Conservation (phyloP, 2,888 invertebrate species). For the Temnothorax ravouxi region DNA sequence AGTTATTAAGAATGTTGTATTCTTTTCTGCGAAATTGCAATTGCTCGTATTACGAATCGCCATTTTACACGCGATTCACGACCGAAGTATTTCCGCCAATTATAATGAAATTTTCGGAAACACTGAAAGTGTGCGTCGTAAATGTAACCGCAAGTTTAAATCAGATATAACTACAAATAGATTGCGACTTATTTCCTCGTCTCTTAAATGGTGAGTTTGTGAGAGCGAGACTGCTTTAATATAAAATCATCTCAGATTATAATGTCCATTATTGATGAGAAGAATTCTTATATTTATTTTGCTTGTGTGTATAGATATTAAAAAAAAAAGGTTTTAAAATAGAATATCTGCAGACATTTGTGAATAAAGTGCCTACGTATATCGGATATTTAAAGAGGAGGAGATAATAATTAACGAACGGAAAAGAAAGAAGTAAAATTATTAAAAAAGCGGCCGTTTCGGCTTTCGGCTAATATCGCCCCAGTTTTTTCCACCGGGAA, state of each 20-base stretch:
- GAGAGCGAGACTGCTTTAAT: not conserved
- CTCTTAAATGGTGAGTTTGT: not conserved
- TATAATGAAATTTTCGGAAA: slow-evolving; percentile 65
- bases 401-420: not conserved
- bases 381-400: not conserved
- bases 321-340: not conserved
- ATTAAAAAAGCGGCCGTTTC: not conserved
- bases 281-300: slow-evolving; percentile 1
- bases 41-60: not conserved
- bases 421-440: not conserved
- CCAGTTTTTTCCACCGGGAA: slow-evolving; percentile 1
- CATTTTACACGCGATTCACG: slow-evolving; percentile 37
- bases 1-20: not conserved
- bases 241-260: not conserved
- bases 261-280: not conserved
- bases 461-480: not conserved
- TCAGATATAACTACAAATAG: slow-evolving; percentile 26
- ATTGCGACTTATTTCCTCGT: slow-evolving; percentile 51
- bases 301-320: not conserved
- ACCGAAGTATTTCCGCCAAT: slow-evolving; percentile 43
- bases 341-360: not conserved
- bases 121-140: slow-evolving; percentile 61
- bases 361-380: not conserved
- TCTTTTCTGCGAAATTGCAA: not conserved
- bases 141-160: slow-evolving; percentile 37